Evolutionary conservation across 2,113 vertebrate genomes (phyloP), one percentile per base, ranked within the genome.

Genomic region (Hyla sarda): DNA sequence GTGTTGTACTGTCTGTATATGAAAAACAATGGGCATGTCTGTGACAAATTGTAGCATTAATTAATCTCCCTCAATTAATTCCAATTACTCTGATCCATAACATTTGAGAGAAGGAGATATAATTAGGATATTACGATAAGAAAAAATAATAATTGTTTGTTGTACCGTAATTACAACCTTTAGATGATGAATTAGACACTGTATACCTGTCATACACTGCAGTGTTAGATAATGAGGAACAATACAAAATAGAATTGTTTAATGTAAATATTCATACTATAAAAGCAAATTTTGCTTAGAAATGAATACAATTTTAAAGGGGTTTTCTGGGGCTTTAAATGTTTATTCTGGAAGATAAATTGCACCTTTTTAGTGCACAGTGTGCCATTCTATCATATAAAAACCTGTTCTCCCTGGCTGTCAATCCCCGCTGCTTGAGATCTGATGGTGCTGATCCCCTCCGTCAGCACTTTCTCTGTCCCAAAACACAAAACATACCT

Each of bases 41-140:
- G 78, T 81, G 78, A 81, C 78, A 81, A 81, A 81, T 65, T 81
- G 56, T 47, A 65, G 78, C 78, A 81, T 81, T 81, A 81, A 81
- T 81, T 81, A 81, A 47, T 81, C 78, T 47, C 34, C 56, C 41
- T 62, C 37, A 81, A 48, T 81, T 81, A 62, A 81, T 81, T 81
- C 23, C 23, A 23, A 19, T 37, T 79, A 54, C 30, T 19, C 25
- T 60, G 21, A 79, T 79, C 77, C 78, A 62, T 81, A 81, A 41
- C 77, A 60, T 58, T 77, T 80, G 54, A 80, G 32, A 60, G 37
- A 80, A 25, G 21, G 73, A 11, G 54, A 60, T 62, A 80, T 80
- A 81, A 62, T 81, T 81, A 81, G 78, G 52, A 81, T 81, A 81
- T 81, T 81, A 81, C 16, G 37, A 81, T 47, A 47, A 16, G 78